Conservation (phyloP, 2,113 vertebrate genomes). For the Aegithalos caudatus region DNA sequence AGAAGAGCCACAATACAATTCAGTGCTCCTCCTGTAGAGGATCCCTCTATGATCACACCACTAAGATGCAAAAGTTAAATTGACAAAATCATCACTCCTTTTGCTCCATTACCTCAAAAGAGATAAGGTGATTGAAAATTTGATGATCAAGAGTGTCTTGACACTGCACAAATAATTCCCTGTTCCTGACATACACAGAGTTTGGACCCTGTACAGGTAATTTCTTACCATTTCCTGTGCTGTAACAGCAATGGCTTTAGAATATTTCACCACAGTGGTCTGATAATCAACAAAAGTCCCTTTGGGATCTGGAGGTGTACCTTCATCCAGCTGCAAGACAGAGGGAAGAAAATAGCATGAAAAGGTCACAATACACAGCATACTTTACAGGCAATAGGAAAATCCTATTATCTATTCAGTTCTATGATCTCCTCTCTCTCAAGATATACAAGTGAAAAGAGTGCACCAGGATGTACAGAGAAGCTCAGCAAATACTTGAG, state of each 20-base stretch:
- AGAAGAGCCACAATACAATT: not conserved
- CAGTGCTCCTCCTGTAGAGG: not conserved
- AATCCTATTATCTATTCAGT: not conserved
- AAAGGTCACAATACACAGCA: not conserved
- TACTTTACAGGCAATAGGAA: not conserved
- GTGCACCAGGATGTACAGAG: rapidly evolving
- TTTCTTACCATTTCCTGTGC: slow-evolving; percentile 96
- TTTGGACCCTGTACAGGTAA: not conserved
- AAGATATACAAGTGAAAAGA: not conserved
- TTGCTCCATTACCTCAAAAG: not conserved
- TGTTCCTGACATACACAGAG: rapidly evolving
- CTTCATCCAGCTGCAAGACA: slow-evolving; percentile 86
- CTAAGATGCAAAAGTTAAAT: not conserved
- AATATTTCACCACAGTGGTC: slow-evolving; percentile 97
- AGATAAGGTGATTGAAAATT: not conserved
- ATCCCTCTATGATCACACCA: rapidly evolving
- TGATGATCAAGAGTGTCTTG: not conserved
- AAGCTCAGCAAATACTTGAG: not conserved
- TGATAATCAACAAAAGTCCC: slow-evolving; percentile 98
- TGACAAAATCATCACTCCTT: not conserved
- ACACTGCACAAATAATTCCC: not conserved
- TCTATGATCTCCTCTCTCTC: not conserved
- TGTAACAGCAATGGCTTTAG: slow-evolving; percentile 95
- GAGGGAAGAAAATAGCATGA: not conserved
- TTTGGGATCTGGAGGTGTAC: slow-evolving; percentile 90